Conservation (phyloP, 2,797 vertebrate species). For the Gephyroberyx darwinii region DNA sequence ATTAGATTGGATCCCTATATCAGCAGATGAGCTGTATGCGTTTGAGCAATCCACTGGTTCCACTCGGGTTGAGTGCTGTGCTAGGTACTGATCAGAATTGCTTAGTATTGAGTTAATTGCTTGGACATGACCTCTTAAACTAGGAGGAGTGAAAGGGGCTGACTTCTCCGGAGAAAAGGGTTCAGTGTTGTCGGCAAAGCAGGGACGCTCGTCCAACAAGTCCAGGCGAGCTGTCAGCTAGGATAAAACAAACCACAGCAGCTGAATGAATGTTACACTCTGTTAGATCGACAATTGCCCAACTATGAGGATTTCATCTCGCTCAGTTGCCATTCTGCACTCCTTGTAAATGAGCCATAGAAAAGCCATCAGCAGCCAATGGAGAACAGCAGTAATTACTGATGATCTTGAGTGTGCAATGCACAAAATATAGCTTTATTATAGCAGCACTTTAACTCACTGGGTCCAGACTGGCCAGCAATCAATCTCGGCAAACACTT, state of each 20-base stretch:
- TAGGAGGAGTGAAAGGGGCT: constrained; percentile 51
- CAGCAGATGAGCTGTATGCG: constrained; percentile 52
- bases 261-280: constrained; percentile 56
- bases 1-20: constrained; percentile 35
- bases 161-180: constrained; percentile 66
- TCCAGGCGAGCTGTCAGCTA: constrained; percentile 80
- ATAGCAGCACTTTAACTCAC: constrained; percentile 50
- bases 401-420: constrained; percentile 53
- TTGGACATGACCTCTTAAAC: constrained; percentile 59
- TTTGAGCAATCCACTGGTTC: constrained; percentile 48
- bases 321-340: constrained; percentile 52
- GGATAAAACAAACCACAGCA: constrained; percentile 64
- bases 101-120: constrained; percentile 66
- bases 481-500: constrained; percentile 40
- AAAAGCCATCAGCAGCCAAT: constrained; percentile 65
- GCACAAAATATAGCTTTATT: constrained; percentile 57
- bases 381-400: constrained; percentile 62
- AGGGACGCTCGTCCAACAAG: constrained; percentile 69
- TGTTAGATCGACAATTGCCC: constrained; percentile 61
- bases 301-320: constrained; percentile 58
- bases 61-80: constrained; percentile 37
- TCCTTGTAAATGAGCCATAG: constrained; percentile 68
- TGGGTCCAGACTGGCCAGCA: constrained; percentile 31
- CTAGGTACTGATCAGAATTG: constrained; percentile 62
- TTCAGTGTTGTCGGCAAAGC: constrained; percentile 64